Evolutionary conservation across 1,140 invertebrate genomes (phyloP).

Genomic region (Augochlora pura): DNA sequence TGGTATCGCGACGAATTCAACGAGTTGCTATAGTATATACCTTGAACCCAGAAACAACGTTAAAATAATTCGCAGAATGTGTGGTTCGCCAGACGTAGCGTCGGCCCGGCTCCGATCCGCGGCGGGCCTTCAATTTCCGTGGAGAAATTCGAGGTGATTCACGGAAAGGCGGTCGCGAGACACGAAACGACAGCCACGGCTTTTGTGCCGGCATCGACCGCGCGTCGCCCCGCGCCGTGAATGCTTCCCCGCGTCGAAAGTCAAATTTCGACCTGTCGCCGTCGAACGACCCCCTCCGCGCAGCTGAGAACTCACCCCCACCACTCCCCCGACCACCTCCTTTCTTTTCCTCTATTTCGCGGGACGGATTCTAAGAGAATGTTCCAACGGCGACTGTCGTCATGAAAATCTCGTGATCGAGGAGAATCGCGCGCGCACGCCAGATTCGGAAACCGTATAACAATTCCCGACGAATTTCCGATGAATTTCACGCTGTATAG

Average conservation of each 20-base stretch:
- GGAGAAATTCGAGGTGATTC: conserved; percentile 4
- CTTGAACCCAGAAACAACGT: too few species aligned
- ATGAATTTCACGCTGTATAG: too few species aligned
- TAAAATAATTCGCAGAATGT: too few species aligned
- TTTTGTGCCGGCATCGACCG: conserved; percentile 11
- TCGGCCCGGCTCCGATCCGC: neutral
- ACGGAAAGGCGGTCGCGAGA: neutral
- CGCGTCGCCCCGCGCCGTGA: neutral
- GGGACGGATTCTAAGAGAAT: neutral
- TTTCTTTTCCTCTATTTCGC: neutral
- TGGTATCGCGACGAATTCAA: too few species aligned
- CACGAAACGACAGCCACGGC: neutral
- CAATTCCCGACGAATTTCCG: too few species aligned
- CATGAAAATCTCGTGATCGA: too few species aligned
- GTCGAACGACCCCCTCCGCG: neutral
- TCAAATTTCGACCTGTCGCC: conserved; percentile 9
- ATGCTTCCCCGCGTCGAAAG: neutral
- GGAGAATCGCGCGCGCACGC: too few species aligned
- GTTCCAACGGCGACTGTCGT: neutral
- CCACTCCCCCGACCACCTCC: too few species aligned
- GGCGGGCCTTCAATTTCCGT: neutral
- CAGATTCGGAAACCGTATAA: too few species aligned
- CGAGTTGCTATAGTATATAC: too few species aligned
- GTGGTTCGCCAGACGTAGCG: too few species aligned
- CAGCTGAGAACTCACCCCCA: neutral